Percentiles rank a stretch among this genome's conserved stretches.
These are phyloP conservation scores for Drosophila pseudotakahashii DNA, from an alignment of 2,888 invertebrate genomes.

Conservation along the genomic window DNA sequence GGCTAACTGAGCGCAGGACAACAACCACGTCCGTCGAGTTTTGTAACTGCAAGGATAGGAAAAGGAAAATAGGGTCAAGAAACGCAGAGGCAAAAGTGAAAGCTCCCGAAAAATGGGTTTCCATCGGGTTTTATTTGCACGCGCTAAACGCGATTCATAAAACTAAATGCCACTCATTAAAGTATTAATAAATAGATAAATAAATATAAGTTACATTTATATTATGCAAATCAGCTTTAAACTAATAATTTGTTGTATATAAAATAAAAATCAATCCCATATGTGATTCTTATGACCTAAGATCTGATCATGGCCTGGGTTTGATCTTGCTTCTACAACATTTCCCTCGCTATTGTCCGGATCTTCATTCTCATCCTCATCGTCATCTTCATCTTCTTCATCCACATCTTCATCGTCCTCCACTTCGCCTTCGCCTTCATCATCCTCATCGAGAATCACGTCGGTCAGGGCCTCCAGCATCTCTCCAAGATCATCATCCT, in stretches of 20 bases:
- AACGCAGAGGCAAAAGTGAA: slow-evolving; percentile 37
- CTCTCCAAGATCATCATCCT: slow-evolving; percentile 47
- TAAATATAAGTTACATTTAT: too few relatives aligned
- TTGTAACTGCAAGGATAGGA: slow-evolving; percentile 85
- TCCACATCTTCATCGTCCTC: slow-evolving; percentile 17
- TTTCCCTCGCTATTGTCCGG: not conserved
- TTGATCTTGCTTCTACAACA: too few relatives aligned
- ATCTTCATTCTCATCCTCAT: not conserved
- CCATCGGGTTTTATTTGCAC: too few relatives aligned
- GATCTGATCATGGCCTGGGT: not conserved
- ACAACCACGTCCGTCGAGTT: slow-evolving; percentile 88
- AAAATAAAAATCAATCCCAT: not conserved
- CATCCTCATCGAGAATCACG: not conserved
- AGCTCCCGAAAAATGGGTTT: not conserved
- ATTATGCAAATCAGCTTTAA: too few relatives aligned
- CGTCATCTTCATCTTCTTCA: slow-evolving; percentile 1
- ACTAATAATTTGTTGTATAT: not conserved
- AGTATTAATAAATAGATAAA: too few relatives aligned
- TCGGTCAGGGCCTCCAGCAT: slow-evolving; percentile 29
- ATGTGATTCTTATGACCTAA: not conserved
- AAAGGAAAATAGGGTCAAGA: slow-evolving; percentile 18
- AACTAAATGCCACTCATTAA: too few relatives aligned
- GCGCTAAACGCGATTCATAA: too few relatives aligned
- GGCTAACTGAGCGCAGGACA: slow-evolving; percentile 88
- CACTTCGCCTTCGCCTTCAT: slow-evolving; percentile 15